Evolutionary conservation across 2,113 vertebrate genomes (phyloP), one percentile per base, ranked within the genome.

Genomic region (Junco hyemalis): DNA sequence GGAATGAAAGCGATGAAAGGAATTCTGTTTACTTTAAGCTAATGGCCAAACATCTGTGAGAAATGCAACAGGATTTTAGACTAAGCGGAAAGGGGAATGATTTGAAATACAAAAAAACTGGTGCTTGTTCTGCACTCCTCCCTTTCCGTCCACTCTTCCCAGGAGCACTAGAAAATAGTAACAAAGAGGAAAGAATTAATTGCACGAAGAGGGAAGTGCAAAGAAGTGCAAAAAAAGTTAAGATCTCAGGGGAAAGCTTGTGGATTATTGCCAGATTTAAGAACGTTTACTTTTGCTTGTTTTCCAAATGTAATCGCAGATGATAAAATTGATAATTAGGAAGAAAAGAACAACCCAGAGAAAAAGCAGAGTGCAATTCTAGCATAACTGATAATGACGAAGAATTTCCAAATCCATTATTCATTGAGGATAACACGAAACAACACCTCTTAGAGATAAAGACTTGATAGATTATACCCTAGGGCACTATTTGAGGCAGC

Each of bases 21-120:
- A 92, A 77, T 86, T 83, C 68, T 90, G 57, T 89, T 95, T 92
- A 93, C 72, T 86, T 89, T 60, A 85, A 96, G 21, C 20, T 87
- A 69, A 61, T 33, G 26, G 48, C 64, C 2, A 2, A 86, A 84
- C 40, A 76, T 71, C 69, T 86, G 35, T 48, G 45, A 91, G n/a
- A 72, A 93, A 78, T 64, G 35, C 54, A 42, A 63, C 80, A 71
- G 57, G 86, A 83, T 86, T 94, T 95, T 51, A 80, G 45, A 66
- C 40, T 50, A 80, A 88, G 40, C 2, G 1, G 82, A 94, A 96
- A 88, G 22, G 26, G 71, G 61, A 93, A 81, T 84, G 51, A 86
- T 25, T 69, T 76, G 65, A 92, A 83, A 91, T 29, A 70, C 51
- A 45, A 68, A 74, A 53, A 66, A 47, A 45, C 3, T 6, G 6